phyloP scores from a whole-genome alignment of 2,797 vertebrate species.

The Hoplostethus mediterraneus region DNA sequence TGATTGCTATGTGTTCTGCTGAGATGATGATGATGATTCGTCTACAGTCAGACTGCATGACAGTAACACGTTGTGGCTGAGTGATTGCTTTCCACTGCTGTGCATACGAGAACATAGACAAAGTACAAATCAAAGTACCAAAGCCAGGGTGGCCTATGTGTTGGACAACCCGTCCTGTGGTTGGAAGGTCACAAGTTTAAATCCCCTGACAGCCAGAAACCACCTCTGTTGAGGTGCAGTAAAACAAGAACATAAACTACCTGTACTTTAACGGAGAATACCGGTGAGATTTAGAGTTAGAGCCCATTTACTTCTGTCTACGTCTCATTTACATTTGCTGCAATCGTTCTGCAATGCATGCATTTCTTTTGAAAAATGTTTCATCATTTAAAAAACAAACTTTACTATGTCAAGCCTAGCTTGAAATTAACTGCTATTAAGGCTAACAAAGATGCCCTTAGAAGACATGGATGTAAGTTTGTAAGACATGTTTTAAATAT shows the following conservation, averaged over 20 bases:
- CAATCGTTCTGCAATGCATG: slow-evolving; percentile 33
- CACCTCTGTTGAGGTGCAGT: slow-evolving; percentile 33
- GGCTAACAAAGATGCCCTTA: not conserved
- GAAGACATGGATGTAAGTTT: not conserved
- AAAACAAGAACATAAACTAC: slow-evolving; percentile 31
- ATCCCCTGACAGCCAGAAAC: slow-evolving; percentile 34
- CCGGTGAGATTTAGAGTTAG: slow-evolving; percentile 51
- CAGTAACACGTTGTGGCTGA: not conserved
- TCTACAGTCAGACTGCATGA: not conserved
- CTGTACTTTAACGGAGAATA: slow-evolving; percentile 25
- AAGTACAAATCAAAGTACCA: not conserved
- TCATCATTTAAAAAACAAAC: no score
- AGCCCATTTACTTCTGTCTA: slow-evolving; percentile 51
- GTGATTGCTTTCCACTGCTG: not conserved
- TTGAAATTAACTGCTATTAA: not conserved
- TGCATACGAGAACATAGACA: not conserved
- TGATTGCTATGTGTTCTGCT: not conserved
- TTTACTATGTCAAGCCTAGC: not conserved
- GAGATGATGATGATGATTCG: not conserved
- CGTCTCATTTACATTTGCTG: slow-evolving; percentile 43
- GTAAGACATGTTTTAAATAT: not conserved
- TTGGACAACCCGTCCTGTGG: not conserved
- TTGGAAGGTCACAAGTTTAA: slow-evolving; percentile 36
- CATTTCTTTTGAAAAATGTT: not conserved
- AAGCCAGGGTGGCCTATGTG: not conserved